Evolutionary conservation across 1,140 invertebrate genomes (phyloP).

Genomic region (Epicauta chinensis): DNA sequence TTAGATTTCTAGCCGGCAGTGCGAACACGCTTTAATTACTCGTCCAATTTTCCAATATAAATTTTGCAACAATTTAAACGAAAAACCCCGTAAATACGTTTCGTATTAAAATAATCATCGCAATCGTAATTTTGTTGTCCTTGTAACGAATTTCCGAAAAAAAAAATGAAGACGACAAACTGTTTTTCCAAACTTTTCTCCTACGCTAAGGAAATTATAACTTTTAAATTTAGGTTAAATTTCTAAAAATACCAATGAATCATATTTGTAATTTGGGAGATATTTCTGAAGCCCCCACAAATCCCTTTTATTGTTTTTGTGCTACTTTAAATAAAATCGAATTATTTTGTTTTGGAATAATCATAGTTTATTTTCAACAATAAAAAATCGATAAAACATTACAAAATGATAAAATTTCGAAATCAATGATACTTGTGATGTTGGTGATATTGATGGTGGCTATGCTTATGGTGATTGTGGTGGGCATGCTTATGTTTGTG

Average conservation of each 20-base stretch:
- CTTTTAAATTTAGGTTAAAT: neutral
- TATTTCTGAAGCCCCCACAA: too few relatives aligned
- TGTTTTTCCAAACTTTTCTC: neutral
- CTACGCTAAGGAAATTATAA: neutral
- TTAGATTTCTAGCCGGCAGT: too few relatives aligned
- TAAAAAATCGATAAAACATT: neutral
- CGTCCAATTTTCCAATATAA: too few relatives aligned
- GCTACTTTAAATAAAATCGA: neutral
- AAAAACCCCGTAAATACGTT: too few relatives aligned
- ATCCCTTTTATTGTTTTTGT: too few relatives aligned
- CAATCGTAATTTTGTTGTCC: too few relatives aligned
- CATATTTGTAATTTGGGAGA: too few relatives aligned
- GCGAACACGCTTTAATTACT: too few relatives aligned
- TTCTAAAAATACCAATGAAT: neutral
- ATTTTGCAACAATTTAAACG: too few relatives aligned
- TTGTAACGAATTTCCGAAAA: too few relatives aligned
- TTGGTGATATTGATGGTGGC: conserved; percentile 9
- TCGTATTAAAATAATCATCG: too few relatives aligned
- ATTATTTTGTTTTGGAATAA: neutral
- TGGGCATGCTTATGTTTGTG: conserved; percentile 21
- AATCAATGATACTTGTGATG: conserved; percentile 14
- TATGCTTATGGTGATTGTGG: conserved; percentile 18
- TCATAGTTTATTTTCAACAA: neutral
- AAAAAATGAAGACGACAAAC: too few relatives aligned
- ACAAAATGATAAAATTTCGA: conserved; percentile 12